Base-by-base conservation (phyloP, 2,797 vertebrate genomes). In the Megalops cyprinoides region DNA sequence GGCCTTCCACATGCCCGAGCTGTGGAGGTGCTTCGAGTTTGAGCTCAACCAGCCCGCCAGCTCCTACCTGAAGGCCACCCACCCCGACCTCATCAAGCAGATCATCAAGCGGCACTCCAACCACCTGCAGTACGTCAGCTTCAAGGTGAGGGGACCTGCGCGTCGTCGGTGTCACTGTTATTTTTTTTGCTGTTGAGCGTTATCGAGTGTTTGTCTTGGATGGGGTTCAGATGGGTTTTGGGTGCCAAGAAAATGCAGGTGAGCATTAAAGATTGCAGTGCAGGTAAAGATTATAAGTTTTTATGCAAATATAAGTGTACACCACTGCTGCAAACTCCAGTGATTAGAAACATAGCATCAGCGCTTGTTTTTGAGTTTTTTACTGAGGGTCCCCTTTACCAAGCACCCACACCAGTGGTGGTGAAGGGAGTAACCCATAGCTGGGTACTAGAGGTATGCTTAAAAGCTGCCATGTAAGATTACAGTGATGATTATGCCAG, bases 1-100 rank as follows among this genome's bases (percentile, higher is more conserved):
- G 62, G 97, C 96, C 42, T 99, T 99, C 89, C 98, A 99, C 77
- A 98, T 99, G 97, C 98, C 98, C 0, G 98, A 99, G 89, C 94
- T 99, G 71, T 99, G 98, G 98, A 93, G 97, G 46, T 97, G 97
- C 90, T 99, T 99, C 82, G 98, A 99, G 88, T 99, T 99, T 90
- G 98, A 99, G 90, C 93, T 99, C 48, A 97, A 97, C 88, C 98
- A 99, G 76, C 97, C 97, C 3, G 96, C 97, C 46, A 99, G 97
- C 8, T 99, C 98, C 3, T 99, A 98, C 86, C 89, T 99, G 87
- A 98, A 97, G 88, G 97, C 98, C 82, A 99, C 98, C 0, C 98
- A 99, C 87, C 98, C 98, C 0, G 98, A 98, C 78, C 94, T 99
- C 34, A 99, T 99, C 88, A 98, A 99, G 87, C 98, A 99, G 89